These are phyloP conservation scores for Helicoverpa assulta DNA, from an alignment of 2,888 invertebrate genomes.

Conservation along the genomic window DNA sequence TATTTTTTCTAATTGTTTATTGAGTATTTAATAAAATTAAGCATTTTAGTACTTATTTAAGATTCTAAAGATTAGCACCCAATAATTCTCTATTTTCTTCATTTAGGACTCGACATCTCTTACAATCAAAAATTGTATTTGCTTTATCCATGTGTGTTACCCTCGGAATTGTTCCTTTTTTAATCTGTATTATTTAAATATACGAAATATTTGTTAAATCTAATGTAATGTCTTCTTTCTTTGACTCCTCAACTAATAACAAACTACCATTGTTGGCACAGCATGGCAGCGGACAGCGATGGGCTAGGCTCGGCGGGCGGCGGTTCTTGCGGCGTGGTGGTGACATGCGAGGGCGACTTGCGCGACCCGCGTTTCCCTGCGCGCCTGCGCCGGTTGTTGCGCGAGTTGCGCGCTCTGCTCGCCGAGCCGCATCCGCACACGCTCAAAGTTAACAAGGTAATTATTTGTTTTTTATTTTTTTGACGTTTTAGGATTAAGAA, in stretches of 20 bases:
- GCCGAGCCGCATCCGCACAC: slow-evolving; percentile 90
- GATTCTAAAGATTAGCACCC: background rate
- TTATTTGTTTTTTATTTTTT: no score
- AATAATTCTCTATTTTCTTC: background rate
- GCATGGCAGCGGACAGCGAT: slow-evolving; percentile 96
- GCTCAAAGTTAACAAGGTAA: slow-evolving; percentile 92
- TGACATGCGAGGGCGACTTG: slow-evolving; percentile 97
- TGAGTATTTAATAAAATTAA: no score
- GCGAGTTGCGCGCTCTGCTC: slow-evolving; percentile 94
- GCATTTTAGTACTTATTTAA: background rate
- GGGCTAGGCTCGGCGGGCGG: slow-evolving; percentile 92
- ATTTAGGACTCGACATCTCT: background rate
- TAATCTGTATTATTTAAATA: no score
- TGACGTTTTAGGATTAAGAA: no score
- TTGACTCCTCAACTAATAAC: background rate
- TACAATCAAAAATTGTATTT: no score
- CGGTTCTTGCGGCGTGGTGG: slow-evolving; percentile 96
- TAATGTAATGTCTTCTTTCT: no score
- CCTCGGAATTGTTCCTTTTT: no score
- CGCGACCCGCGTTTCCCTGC: slow-evolving; percentile 96
- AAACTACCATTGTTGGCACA: slow-evolving; percentile 57
- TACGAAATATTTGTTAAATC: no score
- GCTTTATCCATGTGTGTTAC: no score
- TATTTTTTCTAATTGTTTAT: no score
- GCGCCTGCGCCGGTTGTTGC: slow-evolving; percentile 94